A percentile compares a stretch with the other conserved stretches of the same genome.
Conservation (phyloP, 1,140 invertebrate species). For the Pristionchus pacificus region DNA sequence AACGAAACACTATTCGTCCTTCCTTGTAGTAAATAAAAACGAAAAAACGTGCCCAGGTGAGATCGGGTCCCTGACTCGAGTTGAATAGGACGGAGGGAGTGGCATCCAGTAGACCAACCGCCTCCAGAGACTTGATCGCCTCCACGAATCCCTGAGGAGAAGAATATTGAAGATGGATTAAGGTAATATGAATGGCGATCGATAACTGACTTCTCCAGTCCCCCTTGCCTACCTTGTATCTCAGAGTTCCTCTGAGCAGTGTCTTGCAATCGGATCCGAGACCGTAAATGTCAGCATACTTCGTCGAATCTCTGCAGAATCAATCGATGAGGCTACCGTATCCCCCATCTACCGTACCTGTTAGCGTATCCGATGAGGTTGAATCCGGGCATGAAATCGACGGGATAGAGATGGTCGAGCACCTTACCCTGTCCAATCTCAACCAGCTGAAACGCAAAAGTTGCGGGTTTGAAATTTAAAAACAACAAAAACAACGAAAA, state of each 20-base stretch:
- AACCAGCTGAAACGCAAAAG: constrained; percentile 16
- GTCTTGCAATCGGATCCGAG: constrained; percentile 76
- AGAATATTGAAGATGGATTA: constrained; percentile 12
- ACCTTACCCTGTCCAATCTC: constrained; percentile 71
- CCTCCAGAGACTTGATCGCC: constrained; percentile 76
- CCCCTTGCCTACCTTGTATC: constrained; percentile 64
- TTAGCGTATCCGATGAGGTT: constrained; percentile 93
- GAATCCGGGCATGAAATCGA: constrained; percentile 92
- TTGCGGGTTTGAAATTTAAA: no score
- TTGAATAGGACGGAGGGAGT: constrained; percentile 81
- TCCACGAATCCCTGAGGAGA: constrained; percentile 74
- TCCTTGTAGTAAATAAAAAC: no score
- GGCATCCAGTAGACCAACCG: constrained; percentile 80
- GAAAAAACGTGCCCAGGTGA: constrained; percentile 89
- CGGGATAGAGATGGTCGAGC: constrained; percentile 71
- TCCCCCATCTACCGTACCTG: constrained; percentile 63
- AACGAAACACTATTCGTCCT: no score
- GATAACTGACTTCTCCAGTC: neutral
- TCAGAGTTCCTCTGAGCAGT: constrained; percentile 81
- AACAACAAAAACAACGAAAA: no score
- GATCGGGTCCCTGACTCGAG: constrained; percentile 80
- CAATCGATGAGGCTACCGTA: constrained; percentile 71
- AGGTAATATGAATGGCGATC: neutral
- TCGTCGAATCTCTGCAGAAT: constrained; percentile 73
- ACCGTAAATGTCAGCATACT: constrained; percentile 81